Evolutionary conservation across 2,797 vertebrate genomes (phyloP), one percentile per base, ranked within the genome.

Genomic region (Babyrousa celebensis): DNA sequence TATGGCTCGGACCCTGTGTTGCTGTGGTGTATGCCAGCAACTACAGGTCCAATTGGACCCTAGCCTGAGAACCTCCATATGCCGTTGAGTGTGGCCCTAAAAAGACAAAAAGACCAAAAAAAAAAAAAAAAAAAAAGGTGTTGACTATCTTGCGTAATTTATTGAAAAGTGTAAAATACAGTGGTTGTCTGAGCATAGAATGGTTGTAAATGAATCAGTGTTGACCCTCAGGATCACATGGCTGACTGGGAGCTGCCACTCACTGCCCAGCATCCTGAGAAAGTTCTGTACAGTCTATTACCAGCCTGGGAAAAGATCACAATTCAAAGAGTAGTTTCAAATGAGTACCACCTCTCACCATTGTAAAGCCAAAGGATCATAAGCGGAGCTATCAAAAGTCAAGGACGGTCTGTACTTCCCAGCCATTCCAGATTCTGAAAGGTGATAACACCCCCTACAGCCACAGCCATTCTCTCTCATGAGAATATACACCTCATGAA

Each of bases 191-290:
- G 2, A 54, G 54, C 15, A 7, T 20, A 36, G 18, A 79, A 36
- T 5, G 20, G 6, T 23, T 21, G 6, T 15, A 36, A 36, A 8
- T 32, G 20, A 9, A 23, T 23, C 3, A 23, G 0, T 1, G 12
- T 32, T 63, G 18, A 79, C n/a, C 54, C n/a, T 79, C 20, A 7
- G 15, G 12, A 23, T 36, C 77, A 58, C 20, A 15, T 15, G 54
- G 4, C 77, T 15, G 54, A 4, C 77, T 10, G 54, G 77, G 20
- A 1, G 6, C 20, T 58, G 20, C n/a, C 21, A 6, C 75, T 32
- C 5, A 12, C 16, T 43, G 70, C 40, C 23, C 15, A 74, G 43
- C 23, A 27, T 11, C 25, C 16, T 17, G 25, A 52, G 72, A 20
- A 29, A 75, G 27, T 52, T 3, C 18, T 27, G 74, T 12, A 29